These are phyloP conservation scores for Eupithecia insigniata DNA, from an alignment of 2,888 invertebrate genomes.

Conservation along the genomic window DNA sequence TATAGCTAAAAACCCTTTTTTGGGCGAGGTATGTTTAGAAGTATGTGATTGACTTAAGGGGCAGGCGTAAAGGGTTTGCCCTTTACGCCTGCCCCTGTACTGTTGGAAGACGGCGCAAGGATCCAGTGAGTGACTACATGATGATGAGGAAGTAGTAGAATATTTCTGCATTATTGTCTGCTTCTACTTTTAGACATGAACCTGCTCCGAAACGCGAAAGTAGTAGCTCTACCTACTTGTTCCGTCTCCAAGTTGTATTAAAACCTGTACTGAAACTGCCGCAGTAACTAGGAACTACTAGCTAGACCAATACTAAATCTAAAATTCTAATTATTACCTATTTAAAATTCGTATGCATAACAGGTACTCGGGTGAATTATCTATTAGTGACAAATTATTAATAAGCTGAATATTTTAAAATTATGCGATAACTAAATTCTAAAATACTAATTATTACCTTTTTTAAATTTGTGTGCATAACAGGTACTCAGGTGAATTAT, in stretches of 20 bases:
- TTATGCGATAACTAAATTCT: neutral
- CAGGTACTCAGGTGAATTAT: neutral
- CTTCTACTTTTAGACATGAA: neutral
- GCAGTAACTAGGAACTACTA: neutral
- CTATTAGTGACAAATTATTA: neutral
- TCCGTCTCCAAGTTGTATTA: neutral
- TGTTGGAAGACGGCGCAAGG: too few species aligned
- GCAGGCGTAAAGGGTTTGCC: too few species aligned
- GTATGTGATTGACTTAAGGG: too few species aligned
- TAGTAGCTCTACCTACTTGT: neutral
- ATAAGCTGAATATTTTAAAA: neutral
- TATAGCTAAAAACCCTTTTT: neutral
- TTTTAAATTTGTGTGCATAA: neutral
- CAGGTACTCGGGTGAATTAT: neutral
- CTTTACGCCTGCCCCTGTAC: too few species aligned
- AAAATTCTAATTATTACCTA: neutral
- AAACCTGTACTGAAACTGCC: neutral
- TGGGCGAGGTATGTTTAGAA: neutral
- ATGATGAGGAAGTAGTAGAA: neutral
- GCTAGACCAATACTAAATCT: neutral
- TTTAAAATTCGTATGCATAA: neutral
- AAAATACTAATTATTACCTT: too few species aligned
- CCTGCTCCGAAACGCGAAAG: neutral
- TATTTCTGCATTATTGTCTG: neutral
- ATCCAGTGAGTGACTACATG: neutral